A percentile compares a stretch with the other conserved stretches of the same genome.
These are phyloP conservation scores for Crax fasciolata DNA, from an alignment of 2,797 vertebrate genomes.

Conservation along the genomic window DNA sequence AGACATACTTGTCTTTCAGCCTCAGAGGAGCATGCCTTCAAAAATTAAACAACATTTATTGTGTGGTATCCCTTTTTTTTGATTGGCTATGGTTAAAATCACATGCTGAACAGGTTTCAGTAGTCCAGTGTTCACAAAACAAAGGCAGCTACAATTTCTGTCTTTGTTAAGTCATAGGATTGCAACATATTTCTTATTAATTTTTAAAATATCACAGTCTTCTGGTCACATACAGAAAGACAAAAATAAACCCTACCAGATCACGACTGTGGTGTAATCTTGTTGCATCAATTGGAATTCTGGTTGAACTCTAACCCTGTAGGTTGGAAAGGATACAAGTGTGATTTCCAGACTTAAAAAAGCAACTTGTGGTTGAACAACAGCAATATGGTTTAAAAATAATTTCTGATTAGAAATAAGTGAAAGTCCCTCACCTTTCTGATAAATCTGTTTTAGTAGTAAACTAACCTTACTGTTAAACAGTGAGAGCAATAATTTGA, in stretches of 20 bases:
- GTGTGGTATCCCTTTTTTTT: not conserved
- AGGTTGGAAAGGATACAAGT: not conserved
- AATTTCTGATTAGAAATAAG: not conserved
- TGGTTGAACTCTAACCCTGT: not conserved
- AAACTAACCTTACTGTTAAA: not conserved
- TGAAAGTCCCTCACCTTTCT: not conserved
- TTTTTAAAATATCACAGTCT: not conserved
- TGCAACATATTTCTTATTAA: not conserved
- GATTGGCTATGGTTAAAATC: not conserved
- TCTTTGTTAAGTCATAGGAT: not conserved
- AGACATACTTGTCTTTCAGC: not conserved
- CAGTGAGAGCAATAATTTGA: not conserved
- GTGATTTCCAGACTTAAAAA: not conserved
- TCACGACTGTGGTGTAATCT: not conserved
- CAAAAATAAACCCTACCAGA: not conserved
- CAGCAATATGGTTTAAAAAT: not conserved
- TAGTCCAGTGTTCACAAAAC: not conserved
- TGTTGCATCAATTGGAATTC: not conserved
- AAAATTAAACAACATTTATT: not conserved
- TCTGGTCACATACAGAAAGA: not conserved
- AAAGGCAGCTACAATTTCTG: not conserved
- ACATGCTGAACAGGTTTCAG: not conserved
- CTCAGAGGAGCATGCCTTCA: rapidly evolving
- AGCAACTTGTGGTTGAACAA: not conserved
- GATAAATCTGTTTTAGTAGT: not conserved